Conservation (phyloP, 2,888 invertebrate species). For the Pachydiplax longipennis region DNA sequence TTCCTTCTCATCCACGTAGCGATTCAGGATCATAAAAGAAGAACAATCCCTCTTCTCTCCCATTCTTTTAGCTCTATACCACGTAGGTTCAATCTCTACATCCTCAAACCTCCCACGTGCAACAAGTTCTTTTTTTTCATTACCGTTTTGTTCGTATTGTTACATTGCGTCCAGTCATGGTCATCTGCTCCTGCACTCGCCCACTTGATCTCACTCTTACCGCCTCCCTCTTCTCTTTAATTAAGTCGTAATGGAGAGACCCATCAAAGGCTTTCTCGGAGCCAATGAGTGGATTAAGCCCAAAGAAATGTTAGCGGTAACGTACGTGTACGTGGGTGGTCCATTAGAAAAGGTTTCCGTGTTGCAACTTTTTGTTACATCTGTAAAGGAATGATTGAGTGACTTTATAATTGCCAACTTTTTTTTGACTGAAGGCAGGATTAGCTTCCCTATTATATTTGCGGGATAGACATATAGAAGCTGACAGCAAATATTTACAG, state of each 20-base stretch:
- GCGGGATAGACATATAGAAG: too few relatives aligned
- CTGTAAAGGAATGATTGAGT: too few relatives aligned
- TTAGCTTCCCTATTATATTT: too few relatives aligned
- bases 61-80: background rate
- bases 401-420: too few relatives aligned
- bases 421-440: too few relatives aligned
- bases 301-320: background rate
- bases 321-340: background rate
- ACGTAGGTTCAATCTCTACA: background rate
- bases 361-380: background rate
- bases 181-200: background rate
- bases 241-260: constrained; percentile 31
- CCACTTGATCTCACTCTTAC: background rate
- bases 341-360: background rate
- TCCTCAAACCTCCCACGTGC: background rate
- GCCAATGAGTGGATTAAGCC: background rate
- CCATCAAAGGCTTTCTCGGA: constrained; percentile 10
- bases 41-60: background rate
- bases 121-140: background rate
- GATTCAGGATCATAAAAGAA: background rate
- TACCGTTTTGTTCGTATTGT: background rate
- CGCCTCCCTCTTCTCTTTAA: background rate
- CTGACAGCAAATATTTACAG: too few relatives aligned
- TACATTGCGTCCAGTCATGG: constrained; percentile 17
- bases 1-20: background rate